Evolutionary conservation across 2,888 invertebrate species (phyloP), one percentile per base, ranked within the genome.

Genomic region (Carabus problematicus): DNA sequence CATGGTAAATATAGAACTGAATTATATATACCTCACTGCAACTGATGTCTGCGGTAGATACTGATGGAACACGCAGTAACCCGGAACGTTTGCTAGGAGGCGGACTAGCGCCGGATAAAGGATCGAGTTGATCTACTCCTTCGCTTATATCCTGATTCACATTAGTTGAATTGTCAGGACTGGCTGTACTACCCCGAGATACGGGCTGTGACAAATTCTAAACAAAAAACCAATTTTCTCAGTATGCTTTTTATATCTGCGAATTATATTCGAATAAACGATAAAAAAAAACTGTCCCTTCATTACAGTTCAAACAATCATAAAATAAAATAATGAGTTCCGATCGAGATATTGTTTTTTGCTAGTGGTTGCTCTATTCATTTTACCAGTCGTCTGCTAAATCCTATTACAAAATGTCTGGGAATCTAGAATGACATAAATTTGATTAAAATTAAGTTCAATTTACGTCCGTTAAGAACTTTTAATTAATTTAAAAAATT

Each of bases 31-130:
- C 81, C 67, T 81, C 81, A 71, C 78, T 80, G 29, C 74, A 74
- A 39, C 79, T 82, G 64, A 87, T 83, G 78, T 87, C 87, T 70
- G 87, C 86, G 72, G 86, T 86, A 18, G 87, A 87, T 69, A 86
- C 83, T 58, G 88, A 87, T 14, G 87, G 87, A 3, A 87, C 87
- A 75, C 87, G 83, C 76, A 87, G 82, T 76, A 88, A 81, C 78
- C 86, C 84, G 55, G 86, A 86, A 61, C 86, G 81, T 74, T 86
- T 82, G 12, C 8, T 52, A 7, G 54, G 40, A 12, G 52, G 52
- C 8, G 63, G 49, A 54, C 63, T 63, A 2, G 55, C 61, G 29
- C 64, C 41, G 8, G 56, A 39, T 72, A 43, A 73, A 74, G 52
- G 67, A 47, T 67, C 72, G 72, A 47, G 75, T 74, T 12, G 74